These are phyloP conservation scores for Cottus gobio DNA, from an alignment of 2,113 vertebrate genomes.

Conservation along the genomic window DNA sequence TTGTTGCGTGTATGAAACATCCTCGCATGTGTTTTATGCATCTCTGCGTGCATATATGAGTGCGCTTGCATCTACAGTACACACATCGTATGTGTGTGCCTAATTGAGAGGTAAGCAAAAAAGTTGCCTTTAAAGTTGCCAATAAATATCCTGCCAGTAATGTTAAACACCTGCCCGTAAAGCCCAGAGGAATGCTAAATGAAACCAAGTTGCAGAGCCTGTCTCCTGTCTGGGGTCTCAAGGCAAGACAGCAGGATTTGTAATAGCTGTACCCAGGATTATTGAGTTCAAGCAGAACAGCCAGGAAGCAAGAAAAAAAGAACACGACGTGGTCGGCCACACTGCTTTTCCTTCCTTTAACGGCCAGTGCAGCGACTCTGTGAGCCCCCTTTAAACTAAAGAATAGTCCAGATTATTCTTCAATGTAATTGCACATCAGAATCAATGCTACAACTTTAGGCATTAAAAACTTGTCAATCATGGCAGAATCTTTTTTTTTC, in stretches of 20 bases:
- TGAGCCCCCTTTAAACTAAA: conserved; percentile 20
- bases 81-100: conserved; percentile 60
- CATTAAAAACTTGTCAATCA: conserved; percentile 50
- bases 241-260: conserved; percentile 84
- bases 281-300: conserved; percentile 78
- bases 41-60: not conserved
- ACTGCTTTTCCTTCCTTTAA: conserved; percentile 48
- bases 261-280: conserved; percentile 85
- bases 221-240: conserved; percentile 83
- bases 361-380: conserved; percentile 27
- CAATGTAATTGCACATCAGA: conserved; percentile 27
- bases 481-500: conserved; percentile 21
- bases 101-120: conserved; percentile 87
- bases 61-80: conserved; percentile 52
- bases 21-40: conserved; percentile 25
- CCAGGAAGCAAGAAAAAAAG: conserved; percentile 69
- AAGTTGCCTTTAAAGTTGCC: conserved; percentile 83
- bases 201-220: conserved; percentile 83
- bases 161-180: conserved; percentile 88
- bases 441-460: conserved; percentile 36
- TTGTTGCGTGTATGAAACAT: conserved; percentile 29
- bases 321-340: conserved; percentile 53
- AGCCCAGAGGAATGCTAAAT: conserved; percentile 86
- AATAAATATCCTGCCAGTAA: conserved; percentile 86
- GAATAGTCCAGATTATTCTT: conserved; percentile 35